Conservation (phyloP, 2,888 invertebrate genomes). For the Drosophila setosimentum region DNA sequence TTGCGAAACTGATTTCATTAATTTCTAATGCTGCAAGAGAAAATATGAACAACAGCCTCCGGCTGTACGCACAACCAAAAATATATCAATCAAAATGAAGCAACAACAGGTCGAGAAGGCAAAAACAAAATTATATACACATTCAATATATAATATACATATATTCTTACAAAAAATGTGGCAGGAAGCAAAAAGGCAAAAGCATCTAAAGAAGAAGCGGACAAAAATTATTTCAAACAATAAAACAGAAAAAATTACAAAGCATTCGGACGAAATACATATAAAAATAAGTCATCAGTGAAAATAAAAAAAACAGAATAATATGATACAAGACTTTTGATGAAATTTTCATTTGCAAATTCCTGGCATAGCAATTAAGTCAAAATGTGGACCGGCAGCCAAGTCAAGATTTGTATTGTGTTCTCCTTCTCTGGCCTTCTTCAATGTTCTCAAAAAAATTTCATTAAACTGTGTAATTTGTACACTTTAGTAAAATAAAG, state of each 20-base stretch:
- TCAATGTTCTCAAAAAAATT: slow-evolving; percentile 42
- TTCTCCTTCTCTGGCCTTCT: slow-evolving; percentile 9
- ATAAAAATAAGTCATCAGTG: slow-evolving; percentile 56
- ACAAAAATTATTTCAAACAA: slow-evolving; percentile 66
- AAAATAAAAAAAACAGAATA: slow-evolving; percentile 43
- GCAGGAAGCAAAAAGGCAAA: slow-evolving; percentile 31
- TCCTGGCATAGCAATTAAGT: slow-evolving; percentile 74
- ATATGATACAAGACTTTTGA: slow-evolving; percentile 65
- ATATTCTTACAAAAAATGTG: slow-evolving; percentile 37
- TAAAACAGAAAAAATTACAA: slow-evolving; percentile 53
- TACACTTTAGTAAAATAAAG: slow-evolving; percentile 30
- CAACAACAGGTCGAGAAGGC: slow-evolving; percentile 35
- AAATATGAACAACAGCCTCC: slow-evolving; percentile 58
- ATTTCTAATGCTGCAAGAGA: slow-evolving; percentile 75
- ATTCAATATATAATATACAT: slow-evolving; percentile 15
- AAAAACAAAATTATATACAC: slow-evolving; percentile 17
- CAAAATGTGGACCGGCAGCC: slow-evolving; percentile 46
- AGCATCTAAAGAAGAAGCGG: slow-evolving; percentile 8
- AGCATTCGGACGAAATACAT: slow-evolving; percentile 42
- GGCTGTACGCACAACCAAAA: slow-evolving; percentile 49
- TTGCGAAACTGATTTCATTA: slow-evolving; percentile 73
- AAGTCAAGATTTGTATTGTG: slow-evolving; percentile 32
- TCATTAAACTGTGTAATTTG: slow-evolving; percentile 67
- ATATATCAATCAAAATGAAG: slow-evolving; percentile 62
- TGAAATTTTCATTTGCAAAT: slow-evolving; percentile 76